Evolutionary conservation across 1,140 invertebrate species (phyloP), one percentile per base, ranked within the genome.

Genomic region (Listronotus oregonensis): DNA sequence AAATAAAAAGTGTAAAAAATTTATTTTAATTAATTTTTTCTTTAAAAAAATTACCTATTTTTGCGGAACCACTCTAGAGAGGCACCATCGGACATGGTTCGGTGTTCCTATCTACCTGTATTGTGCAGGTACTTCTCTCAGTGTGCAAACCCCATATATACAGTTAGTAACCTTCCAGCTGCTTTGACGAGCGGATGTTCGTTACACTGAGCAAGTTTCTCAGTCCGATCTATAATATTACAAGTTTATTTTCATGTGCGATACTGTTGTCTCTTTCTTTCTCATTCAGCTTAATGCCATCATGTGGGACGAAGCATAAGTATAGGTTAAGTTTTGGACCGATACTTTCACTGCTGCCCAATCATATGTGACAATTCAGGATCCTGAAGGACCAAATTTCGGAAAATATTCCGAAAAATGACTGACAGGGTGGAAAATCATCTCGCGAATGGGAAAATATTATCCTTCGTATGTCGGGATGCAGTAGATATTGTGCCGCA

Each of bases 91-190:
- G 62, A 64, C 51, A 64, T 64, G 62, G 62, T 64, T 56, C 51
- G 62, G 17, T 54, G 62, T 64, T 44, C 58, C 46, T 63, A 59
- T 66, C 55, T 66, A 66, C 55, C 64, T 59, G 54, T 64, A 40
- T 37, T 32, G 10, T 56, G 64, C 64, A 66, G 64, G 64, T 66
- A 66, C 21, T 58, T 60, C 64, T 60, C 64, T 55, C 39, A 61
- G 40, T 51, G 43, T 46, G 55, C 18, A 55, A 47, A 32, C 49
- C 12, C 55, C 64, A 31, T 15, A 60, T 66, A 66, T 66, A 66
- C 64, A 66, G 64, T 66, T 66, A 66, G 64, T 66, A 49, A 66
- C 56, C 64, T 66, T 66, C 57, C 40, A 66, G 43, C 52, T 40
- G 64, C 21, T 49, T 15, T 34, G 57, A 60, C 57, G 57, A 55